These are phyloP conservation scores for Chionis minor DNA, from an alignment of 2,113 vertebrate species.

Conservation along the genomic window DNA sequence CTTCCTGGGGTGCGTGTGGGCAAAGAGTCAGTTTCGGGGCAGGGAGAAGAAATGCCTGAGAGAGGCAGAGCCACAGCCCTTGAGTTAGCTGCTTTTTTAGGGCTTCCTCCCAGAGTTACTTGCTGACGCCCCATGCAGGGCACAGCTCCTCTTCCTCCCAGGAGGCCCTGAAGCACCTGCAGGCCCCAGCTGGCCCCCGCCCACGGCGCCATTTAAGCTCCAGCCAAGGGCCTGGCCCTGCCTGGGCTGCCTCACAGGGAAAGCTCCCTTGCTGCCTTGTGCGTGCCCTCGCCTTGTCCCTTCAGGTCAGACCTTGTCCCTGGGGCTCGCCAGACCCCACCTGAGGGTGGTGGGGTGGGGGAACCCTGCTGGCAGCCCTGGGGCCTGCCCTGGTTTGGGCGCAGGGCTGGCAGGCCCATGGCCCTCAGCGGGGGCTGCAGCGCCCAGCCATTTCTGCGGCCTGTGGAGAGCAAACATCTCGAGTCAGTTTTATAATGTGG, in stretches of 20 bases:
- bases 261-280: fast-evolving
- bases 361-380: fast-evolving
- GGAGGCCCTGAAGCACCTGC: neutral
- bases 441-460: fast-evolving
- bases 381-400: neutral
- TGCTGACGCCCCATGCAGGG: fast-evolving
- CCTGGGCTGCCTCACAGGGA: neutral
- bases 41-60: fast-evolving
- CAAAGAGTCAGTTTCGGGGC: no score
- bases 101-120: neutral
- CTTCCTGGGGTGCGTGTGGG: neutral
- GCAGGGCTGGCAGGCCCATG: fast-evolving
- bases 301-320: neutral
- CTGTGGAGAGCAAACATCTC: fast-evolving
- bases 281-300: fast-evolving
- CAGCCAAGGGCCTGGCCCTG: no score
- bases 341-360: neutral
- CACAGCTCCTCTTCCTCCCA: neutral
- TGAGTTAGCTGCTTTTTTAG: neutral
- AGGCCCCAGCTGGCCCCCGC: neutral
- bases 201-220: fast-evolving
- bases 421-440: neutral
- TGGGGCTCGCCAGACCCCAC: fast-evolving
- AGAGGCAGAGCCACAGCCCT: neutral
- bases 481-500: fast-evolving